Conservation (phyloP, 2,797 vertebrate genomes). For the Pseudochromis fuscus region DNA sequence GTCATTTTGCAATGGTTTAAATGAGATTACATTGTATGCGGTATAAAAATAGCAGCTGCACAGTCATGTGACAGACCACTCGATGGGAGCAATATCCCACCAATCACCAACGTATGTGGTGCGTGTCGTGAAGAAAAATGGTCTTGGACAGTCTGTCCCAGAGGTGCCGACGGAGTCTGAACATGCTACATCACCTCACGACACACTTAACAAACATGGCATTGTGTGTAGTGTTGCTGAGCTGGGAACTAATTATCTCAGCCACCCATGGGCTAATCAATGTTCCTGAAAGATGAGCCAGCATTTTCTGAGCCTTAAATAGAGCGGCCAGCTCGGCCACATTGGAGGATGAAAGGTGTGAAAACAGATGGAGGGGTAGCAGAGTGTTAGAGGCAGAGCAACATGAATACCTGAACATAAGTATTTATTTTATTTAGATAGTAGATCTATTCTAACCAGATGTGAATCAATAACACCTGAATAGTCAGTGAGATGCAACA, state of each 20-base stretch:
- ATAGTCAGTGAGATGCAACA: slow-evolving; percentile 30
- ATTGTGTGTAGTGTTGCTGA: slow-evolving; percentile 65
- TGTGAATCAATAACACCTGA: slow-evolving; percentile 28
- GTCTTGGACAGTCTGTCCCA: slow-evolving; percentile 47
- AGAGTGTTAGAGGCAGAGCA: slow-evolving; percentile 28
- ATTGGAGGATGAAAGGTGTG: slow-evolving; percentile 62
- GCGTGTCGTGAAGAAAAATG: slow-evolving; percentile 37
- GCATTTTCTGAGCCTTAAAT: slow-evolving; percentile 75
- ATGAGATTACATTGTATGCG: slow-evolving; percentile 16
- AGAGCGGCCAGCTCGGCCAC: slow-evolving; percentile 62
- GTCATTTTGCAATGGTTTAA: slow-evolving; percentile 1
- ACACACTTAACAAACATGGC: slow-evolving; percentile 64
- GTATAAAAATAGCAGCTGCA: slow-evolving; percentile 21
- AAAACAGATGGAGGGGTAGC: slow-evolving; percentile 66
- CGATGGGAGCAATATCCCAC: slow-evolving; percentile 28
- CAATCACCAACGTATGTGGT: slow-evolving; percentile 20
- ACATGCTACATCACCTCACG: slow-evolving; percentile 53
- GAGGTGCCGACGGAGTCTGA: slow-evolving; percentile 32
- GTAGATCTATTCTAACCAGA: slow-evolving; percentile 34
- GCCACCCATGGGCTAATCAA: slow-evolving; percentile 76
- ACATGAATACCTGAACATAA: slow-evolving; percentile 36
- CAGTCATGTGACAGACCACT: slow-evolving; percentile 7
- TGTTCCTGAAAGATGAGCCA: slow-evolving; percentile 81
- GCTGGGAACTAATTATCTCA: slow-evolving; percentile 81
- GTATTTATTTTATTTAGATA: slow-evolving; percentile 25